These are phyloP conservation scores for Atta cephalotes DNA, from an alignment of 1,140 invertebrate genomes.

Conservation along the genomic window DNA sequence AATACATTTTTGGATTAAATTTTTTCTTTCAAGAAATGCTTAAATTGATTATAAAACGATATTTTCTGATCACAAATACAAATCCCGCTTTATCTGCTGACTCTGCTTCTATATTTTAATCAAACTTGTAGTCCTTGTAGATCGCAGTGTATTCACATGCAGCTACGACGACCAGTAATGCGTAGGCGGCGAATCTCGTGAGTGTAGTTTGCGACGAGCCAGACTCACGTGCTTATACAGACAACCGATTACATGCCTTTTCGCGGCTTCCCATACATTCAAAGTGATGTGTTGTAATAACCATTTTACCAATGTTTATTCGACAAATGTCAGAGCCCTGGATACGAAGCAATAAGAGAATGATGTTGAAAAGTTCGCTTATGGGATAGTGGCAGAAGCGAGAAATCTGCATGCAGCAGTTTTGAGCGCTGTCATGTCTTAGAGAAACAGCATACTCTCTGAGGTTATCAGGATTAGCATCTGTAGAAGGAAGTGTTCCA, in stretches of 20 bases:
- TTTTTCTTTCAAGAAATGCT: not conserved
- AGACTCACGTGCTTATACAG: conserved; percentile 47
- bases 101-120: conserved; percentile 23
- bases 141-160: not conserved
- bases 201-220: conserved; percentile 39
- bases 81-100: not conserved
- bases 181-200: conserved; percentile 53
- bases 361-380: conserved; percentile 10
- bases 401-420: conserved; percentile 24
- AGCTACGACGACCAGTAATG: not conserved
- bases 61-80: not conserved
- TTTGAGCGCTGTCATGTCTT: conserved; percentile 69
- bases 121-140: conserved; percentile 35
- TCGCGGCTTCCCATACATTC: conserved; percentile 29
- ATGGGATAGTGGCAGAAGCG: conserved; percentile 18
- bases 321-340: conserved; percentile 38
- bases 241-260: conserved; percentile 32
- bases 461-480: conserved; percentile 79
- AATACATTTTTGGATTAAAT: not conserved
- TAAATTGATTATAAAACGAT: not conserved
- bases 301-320: conserved; percentile 54
- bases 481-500: conserved; percentile 80
- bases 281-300: conserved; percentile 40
- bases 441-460: conserved; percentile 53
- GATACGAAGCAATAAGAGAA: conserved; percentile 14